Conservation (phyloP, 1,140 invertebrate species). For the Nephila pilipes region DNA sequence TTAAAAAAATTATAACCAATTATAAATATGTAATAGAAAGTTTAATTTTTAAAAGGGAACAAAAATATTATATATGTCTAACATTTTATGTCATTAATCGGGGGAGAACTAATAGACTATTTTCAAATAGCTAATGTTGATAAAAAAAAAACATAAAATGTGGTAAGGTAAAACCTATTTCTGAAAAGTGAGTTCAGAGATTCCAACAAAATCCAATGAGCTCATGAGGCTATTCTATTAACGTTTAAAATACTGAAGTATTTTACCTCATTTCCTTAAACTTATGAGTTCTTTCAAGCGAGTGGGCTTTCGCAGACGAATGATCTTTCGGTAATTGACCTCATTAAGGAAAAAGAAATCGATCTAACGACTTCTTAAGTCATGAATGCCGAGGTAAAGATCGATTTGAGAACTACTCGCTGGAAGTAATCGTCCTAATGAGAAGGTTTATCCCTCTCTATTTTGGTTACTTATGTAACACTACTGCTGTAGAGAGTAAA, state of each 20-base stretch:
- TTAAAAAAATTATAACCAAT: too few relatives aligned
- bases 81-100: too few relatives aligned
- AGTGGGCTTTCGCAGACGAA: not conserved
- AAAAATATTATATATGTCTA: too few relatives aligned
- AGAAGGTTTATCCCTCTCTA: not conserved
- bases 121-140: too few relatives aligned
- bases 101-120: too few relatives aligned
- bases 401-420: not conserved
- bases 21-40: too few relatives aligned
- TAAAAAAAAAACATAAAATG: not conserved
- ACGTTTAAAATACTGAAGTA: not conserved
- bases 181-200: too few relatives aligned
- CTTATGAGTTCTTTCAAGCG: not conserved
- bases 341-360: slow-evolving; percentile 37
- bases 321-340: slow-evolving; percentile 18
- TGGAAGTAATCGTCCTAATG: slow-evolving; percentile 3
- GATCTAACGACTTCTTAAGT: slow-evolving; percentile 35
- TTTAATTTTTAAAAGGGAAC: too few relatives aligned
- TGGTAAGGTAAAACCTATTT: not conserved
- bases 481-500: not conserved
- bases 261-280: slow-evolving; percentile 9
- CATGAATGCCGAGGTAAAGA: slow-evolving; percentile 7
- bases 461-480: not conserved
- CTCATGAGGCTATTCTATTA: not conserved
- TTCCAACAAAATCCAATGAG: not conserved